A percentile compares a stretch with the other conserved stretches of the same genome.
Evolutionary conservation across 2,113 vertebrate genomes (phyloP).

Genomic region (Sterrhoptilus dennistouni): DNA sequence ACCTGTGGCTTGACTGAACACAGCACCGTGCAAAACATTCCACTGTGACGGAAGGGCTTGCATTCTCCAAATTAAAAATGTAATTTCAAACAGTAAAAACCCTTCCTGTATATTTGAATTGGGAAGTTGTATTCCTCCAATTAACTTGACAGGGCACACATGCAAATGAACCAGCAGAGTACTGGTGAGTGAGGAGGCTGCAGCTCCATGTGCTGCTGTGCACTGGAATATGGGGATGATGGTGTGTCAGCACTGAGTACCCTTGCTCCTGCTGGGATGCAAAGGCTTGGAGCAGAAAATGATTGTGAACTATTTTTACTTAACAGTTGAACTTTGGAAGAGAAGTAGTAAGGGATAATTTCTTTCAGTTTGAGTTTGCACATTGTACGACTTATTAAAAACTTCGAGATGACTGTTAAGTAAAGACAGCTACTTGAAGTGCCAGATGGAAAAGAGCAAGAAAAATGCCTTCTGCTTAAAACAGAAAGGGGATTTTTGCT

Average conservation of each 20-base stretch:
- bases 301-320: not conserved
- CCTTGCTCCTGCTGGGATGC: not conserved
- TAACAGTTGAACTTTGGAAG: conserved; percentile 27
- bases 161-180: not conserved
- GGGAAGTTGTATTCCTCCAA: not conserved
- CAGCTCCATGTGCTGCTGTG: not conserved
- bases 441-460: conserved; percentile 56
- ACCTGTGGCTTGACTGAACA: not conserved
- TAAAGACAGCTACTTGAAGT: conserved; percentile 53
- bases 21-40: rapidly evolving
- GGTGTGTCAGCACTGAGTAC: not conserved
- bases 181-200: not conserved
- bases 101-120: not conserved
- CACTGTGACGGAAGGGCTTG: not conserved
- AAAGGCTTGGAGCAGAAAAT: not conserved
- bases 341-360: conserved; percentile 2
- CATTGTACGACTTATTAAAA: conserved; percentile 18
- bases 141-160: not conserved
- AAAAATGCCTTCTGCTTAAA: conserved; percentile 30
- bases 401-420: conserved; percentile 36
- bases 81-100: not conserved
- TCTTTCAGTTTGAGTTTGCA: conserved; percentile 40
- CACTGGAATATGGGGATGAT: not conserved
- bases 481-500: not conserved
- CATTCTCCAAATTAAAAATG: not conserved